Evolutionary conservation across 2,888 invertebrate species (phyloP).

Genomic region (Diaperis boleti): DNA sequence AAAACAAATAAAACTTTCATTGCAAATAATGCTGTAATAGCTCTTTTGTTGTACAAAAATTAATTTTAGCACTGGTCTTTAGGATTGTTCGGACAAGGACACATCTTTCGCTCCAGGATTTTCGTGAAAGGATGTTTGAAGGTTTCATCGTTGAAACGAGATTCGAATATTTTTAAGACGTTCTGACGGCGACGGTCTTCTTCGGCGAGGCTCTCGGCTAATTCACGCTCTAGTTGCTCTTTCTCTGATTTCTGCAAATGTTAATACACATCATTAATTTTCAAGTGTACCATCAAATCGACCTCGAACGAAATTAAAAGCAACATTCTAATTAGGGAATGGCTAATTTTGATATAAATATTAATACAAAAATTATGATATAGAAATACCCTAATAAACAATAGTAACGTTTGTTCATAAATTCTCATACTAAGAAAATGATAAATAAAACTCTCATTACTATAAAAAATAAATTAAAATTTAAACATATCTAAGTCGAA

Average conservation of each 20-base stretch:
- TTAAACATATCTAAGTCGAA: too few relatives aligned
- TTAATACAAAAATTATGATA: too few relatives aligned
- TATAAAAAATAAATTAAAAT: too few relatives aligned
- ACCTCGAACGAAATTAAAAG: neutral
- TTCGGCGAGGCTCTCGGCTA: conserved; percentile 58
- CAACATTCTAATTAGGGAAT: neutral
- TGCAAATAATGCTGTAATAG: conserved; percentile 21
- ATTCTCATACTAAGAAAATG: too few relatives aligned
- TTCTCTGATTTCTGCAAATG: conserved; percentile 57
- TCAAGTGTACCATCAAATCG: neutral
- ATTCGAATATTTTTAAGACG: conserved; percentile 54
- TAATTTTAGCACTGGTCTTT: neutral
- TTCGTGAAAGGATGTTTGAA: conserved; percentile 61
- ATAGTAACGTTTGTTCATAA: too few relatives aligned
- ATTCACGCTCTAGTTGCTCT: conserved; percentile 58
- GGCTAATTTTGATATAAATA: too few relatives aligned
- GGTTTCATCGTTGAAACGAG: conserved; percentile 46
- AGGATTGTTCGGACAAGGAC: conserved; percentile 15
- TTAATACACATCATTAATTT: neutral
- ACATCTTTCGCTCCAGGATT: conserved; percentile 53
- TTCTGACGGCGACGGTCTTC: conserved; percentile 59
- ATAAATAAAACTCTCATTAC: too few relatives aligned
- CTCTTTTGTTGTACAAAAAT: conserved; percentile 25
- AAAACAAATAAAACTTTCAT: conserved; percentile 29
- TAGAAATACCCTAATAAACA: too few relatives aligned